A percentile compares a stretch with the other conserved stretches of the same genome.
Conservation (phyloP, 1,140 invertebrate species). For the Stenopsyche tienmushanensis region DNA sequence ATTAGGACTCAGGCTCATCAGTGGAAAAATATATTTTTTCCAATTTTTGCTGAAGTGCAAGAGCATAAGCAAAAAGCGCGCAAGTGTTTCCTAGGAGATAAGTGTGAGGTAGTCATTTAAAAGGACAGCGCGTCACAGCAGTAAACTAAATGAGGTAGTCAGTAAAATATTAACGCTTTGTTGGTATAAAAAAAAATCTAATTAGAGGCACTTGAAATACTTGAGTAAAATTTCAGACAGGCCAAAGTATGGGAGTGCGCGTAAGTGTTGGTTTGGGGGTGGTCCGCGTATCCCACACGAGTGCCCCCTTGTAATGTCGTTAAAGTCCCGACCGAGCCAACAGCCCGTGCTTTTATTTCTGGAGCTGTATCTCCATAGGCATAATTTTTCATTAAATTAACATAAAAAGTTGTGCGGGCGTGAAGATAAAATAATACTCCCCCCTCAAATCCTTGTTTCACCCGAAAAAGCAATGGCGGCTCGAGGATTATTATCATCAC, state of each 20-base stretch:
- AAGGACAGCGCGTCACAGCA: too few species aligned
- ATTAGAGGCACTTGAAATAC: conserved; percentile 12
- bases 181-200: too few species aligned
- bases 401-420: conserved; percentile 43
- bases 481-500: too few species aligned
- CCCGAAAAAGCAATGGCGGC: conserved; percentile 12
- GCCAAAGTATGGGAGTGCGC: not conserved
- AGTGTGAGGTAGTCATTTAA: too few species aligned
- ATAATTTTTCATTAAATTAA: conserved; percentile 44
- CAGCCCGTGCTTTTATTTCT: conserved; percentile 42
- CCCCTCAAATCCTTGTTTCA: not conserved
- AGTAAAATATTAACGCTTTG: too few species aligned
- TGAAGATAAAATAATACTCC: conserved; percentile 42
- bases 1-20: too few species aligned
- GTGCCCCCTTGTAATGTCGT: conserved; percentile 41
- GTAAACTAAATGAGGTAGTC: too few species aligned
- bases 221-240: not conserved
- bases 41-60: too few species aligned
- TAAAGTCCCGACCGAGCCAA: conserved; percentile 40
- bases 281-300: conserved; percentile 30
- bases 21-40: too few species aligned
- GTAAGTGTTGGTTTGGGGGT: not conserved
- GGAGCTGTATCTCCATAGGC: conserved; percentile 40
- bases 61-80: too few species aligned
- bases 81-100: too few species aligned